Conservation (phyloP, 2,888 invertebrate species). For the Drosophila mimetica region DNA sequence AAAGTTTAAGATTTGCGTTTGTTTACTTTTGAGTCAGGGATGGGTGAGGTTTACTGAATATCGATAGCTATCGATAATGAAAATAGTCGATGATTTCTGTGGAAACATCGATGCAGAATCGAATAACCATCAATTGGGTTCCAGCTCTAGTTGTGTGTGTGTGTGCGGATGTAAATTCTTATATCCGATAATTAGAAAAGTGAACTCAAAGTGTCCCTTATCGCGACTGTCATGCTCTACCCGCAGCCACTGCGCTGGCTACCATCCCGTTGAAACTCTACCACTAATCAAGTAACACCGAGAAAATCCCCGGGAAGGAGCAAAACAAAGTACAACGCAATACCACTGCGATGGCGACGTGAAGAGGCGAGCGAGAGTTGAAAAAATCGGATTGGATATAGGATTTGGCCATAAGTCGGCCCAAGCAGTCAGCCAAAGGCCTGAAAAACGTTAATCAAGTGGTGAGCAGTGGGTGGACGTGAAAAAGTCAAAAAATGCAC, state of each 20-base stretch:
- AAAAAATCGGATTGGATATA: conserved; percentile 29
- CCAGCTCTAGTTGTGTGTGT: conserved; percentile 17
- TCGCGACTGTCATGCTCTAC: conserved; percentile 13
- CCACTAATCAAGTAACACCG: not conserved
- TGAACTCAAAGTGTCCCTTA: conserved; percentile 11
- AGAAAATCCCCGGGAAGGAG: conserved; percentile 5
- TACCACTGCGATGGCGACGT: conserved; percentile 68
- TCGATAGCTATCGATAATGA: not conserved
- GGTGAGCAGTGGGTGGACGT: conserved; percentile 18
- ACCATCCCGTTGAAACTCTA: not conserved
- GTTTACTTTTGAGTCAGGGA: not conserved
- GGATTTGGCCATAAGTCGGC: conserved; percentile 13
- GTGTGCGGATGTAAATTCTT: conserved; percentile 32
- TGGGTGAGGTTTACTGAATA: not conserved
- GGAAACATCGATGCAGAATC: not conserved
- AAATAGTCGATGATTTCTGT: not conserved
- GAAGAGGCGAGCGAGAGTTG: conserved; percentile 58
- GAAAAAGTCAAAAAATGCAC: conserved; percentile 15
- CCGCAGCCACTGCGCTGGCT: not conserved
- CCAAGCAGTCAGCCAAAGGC: conserved; percentile 1
- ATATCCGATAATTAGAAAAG: conserved; percentile 37
- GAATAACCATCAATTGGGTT: not conserved
- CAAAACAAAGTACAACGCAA: conserved; percentile 58
- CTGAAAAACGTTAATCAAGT: conserved; percentile 23
- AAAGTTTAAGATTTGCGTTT: too few relatives aligned